These are phyloP conservation scores for Apis dorsata DNA, from an alignment of 1,140 invertebrate genomes.

Conservation along the genomic window DNA sequence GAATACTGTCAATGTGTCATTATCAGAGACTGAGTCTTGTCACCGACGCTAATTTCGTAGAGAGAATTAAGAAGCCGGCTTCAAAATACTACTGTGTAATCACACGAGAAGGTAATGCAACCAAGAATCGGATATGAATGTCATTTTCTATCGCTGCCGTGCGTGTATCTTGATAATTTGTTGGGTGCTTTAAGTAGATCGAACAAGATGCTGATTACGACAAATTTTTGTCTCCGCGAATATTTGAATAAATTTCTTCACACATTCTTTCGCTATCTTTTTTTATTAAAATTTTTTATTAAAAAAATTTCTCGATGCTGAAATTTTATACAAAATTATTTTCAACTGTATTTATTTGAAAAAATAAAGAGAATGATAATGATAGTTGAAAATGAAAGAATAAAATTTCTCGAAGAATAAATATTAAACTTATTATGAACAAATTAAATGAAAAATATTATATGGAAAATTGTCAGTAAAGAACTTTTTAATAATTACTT, in stretches of 20 bases:
- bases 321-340: too few species aligned
- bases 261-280: neutral
- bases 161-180: conserved; percentile 30
- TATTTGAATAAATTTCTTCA: conserved; percentile 10
- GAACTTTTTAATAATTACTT: too few species aligned
- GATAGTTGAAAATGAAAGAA: too few species aligned
- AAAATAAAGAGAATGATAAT: too few species aligned
- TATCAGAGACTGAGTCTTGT: conserved; percentile 40
- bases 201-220: neutral
- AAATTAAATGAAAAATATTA: too few species aligned
- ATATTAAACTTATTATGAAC: too few species aligned
- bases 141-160: neutral
- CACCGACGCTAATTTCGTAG: conserved; percentile 32
- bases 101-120: neutral
- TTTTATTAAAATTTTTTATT: too few species aligned
- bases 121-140: neutral
- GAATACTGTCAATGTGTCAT: conserved; percentile 27
- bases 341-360: too few species aligned
- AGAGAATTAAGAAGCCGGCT: conserved; percentile 33
- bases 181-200: neutral
- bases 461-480: too few species aligned
- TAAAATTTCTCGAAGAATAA: too few species aligned
- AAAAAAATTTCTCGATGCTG: neutral
- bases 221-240: neutral
- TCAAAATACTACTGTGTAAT: conserved; percentile 15